Base-by-base conservation (phyloP, 2,113 vertebrate genomes). In the Caloenas nicobarica region DNA sequence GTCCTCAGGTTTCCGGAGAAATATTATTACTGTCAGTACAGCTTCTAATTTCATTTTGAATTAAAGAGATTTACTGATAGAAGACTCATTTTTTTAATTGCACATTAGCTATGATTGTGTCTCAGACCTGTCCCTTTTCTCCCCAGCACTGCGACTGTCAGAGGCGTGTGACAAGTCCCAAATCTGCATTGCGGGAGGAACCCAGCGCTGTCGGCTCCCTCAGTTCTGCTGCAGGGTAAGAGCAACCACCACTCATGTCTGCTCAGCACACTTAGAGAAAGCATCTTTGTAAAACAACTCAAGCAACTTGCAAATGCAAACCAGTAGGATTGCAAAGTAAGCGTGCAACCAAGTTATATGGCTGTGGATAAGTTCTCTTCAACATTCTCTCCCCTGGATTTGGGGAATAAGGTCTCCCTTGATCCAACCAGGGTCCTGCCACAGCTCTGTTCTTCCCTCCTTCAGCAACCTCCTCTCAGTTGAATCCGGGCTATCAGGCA, bases 291-390 rank as follows among this genome's bases (percentile, higher is more conserved):
- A 56, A 74, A 58, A 23, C 1, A 0, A 13, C 28, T 62, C 46
- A 8, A 61, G 29, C 34, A 48, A 10, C n/a, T 78, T 40, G 3
- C n/a, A 34, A n/a, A 7, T 9, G 22, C 42, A 36, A 71, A 44
- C 8, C 38, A 73, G 36, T 8, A 34, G 42, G 10, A 24, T 1
- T 58, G 21, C 18, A n/a, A 11, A 36, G 34, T 16, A 22, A 3
- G 33, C 0, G 1, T 34, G 38, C 50, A 46, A 2, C 5, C 0
- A 34, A 42, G 24, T 56, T 34, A 1, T 0, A 5, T 9, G 66
- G 34, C 28, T 42, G 36, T 5, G 28, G 33, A 4, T 11, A 24
- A 24, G 29, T 82, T 38, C 34, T 42, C 26, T 11, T 1, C 1
- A 29, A 29, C 16, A n/a, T 46, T 81, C 50, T 26, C 14, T 5